These are phyloP conservation scores for Typhlomys cinereus DNA, from an alignment of 2,113 vertebrate species.

Conservation along the genomic window DNA sequence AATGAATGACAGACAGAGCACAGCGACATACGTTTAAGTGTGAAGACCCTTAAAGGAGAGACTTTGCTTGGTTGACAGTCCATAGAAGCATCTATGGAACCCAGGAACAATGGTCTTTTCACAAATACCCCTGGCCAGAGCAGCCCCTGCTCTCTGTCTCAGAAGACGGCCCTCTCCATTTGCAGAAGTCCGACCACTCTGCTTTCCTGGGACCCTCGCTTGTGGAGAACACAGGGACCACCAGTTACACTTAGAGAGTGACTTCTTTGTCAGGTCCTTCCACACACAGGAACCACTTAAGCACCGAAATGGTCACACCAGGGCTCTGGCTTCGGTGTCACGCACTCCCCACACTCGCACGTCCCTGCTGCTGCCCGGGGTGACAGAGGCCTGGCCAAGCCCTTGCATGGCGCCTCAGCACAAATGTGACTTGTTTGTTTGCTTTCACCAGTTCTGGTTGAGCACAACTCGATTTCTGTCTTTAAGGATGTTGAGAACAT, in stretches of 20 bases:
- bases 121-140: not conserved
- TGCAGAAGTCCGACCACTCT: not conserved
- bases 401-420: not conserved
- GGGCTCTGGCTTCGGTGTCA: not conserved
- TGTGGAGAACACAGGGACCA: not conserved
- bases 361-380: too few relatives aligned
- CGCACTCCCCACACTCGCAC: not conserved
- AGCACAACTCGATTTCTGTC: not conserved
- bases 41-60: not conserved
- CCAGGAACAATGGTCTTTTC: not conserved
- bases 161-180: not conserved
- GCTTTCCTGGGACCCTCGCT: not conserved
- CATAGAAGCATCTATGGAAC: not conserved
- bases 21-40: not conserved
- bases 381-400: not conserved
- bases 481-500: not conserved
- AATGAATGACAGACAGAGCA: not conserved
- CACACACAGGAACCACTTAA: not conserved
- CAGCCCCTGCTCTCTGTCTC: not conserved
- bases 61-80: not conserved
- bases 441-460: conserved; percentile 7
- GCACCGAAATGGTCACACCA: not conserved
- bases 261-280: conserved; percentile 5
- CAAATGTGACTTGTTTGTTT: not conserved
- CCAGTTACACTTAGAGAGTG: not conserved